Evolutionary conservation across 2,113 vertebrate species (phyloP).

Genomic region (Jaculus jaculus): DNA sequence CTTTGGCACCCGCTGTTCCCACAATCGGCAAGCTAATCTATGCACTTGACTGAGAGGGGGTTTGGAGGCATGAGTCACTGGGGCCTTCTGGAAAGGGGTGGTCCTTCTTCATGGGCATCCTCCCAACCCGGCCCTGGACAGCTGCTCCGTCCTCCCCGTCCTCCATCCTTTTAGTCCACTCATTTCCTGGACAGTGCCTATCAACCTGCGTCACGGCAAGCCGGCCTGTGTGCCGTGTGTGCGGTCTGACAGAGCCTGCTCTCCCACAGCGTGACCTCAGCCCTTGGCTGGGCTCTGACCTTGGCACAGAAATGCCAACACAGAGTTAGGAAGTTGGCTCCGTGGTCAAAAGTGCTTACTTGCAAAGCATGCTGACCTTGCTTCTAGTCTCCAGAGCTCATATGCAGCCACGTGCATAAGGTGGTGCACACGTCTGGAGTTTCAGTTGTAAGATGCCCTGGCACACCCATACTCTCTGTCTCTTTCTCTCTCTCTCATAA

Average conservation of each 20-base stretch:
- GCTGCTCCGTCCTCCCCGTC: background rate
- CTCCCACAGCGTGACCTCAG: background rate
- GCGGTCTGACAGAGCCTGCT: background rate
- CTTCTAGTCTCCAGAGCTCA: too few species aligned
- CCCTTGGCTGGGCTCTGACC: background rate
- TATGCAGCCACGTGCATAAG: too few species aligned
- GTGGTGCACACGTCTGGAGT: too few species aligned
- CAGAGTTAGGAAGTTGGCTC: too few species aligned
- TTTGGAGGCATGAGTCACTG: background rate
- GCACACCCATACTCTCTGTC: too few species aligned
- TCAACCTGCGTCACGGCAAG: background rate
- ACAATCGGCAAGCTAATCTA: background rate
- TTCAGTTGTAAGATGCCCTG: too few species aligned
- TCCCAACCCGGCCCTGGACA: background rate
- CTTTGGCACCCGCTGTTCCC: background rate
- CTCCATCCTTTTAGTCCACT: background rate
- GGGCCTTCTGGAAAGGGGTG: background rate
- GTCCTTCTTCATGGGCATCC: background rate
- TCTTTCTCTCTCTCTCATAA: too few species aligned
- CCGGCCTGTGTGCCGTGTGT: accelerated
- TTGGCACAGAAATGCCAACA: background rate
- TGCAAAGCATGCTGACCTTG: too few species aligned
- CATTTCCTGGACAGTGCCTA: background rate
- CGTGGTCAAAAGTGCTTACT: too few species aligned
- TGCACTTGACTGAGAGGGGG: background rate